These are phyloP conservation scores for Strigamia crassipes DNA, from an alignment of 2,888 invertebrate species.

Conservation along the genomic window DNA sequence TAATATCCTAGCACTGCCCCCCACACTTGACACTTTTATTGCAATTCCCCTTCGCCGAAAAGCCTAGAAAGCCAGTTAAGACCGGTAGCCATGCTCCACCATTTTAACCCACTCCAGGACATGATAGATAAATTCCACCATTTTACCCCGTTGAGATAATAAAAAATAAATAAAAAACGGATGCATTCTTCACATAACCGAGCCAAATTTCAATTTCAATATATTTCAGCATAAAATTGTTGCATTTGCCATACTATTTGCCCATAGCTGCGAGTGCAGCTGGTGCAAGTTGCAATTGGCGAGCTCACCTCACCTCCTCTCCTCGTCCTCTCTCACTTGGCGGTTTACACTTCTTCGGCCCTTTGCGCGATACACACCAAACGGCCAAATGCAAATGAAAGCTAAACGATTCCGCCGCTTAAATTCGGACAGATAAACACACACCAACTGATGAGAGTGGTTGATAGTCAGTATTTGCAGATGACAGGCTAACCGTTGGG, in stretches of 20 bases:
- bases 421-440: neutral
- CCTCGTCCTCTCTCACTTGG: neutral
- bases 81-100: no score
- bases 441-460: neutral
- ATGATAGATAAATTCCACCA: neutral
- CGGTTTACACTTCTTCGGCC: neutral
- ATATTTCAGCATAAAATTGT: neutral
- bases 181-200: neutral
- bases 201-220: slow-evolving; percentile 8
- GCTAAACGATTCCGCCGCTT: neutral
- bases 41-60: no score
- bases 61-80: no score
- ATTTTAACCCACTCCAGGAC: no score
- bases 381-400: neutral
- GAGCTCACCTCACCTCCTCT: neutral
- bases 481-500: slow-evolving; percentile 30
- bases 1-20: no score
- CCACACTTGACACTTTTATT: no score
- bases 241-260: neutral
- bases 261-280: neutral
- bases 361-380: neutral
- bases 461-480: slow-evolving; percentile 18
- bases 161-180: neutral
- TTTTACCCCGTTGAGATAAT: neutral
- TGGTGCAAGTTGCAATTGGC: slow-evolving; percentile 18